Evolutionary conservation across 2,888 invertebrate species (phyloP).

Genomic region (Mesorhabditis belari): DNA sequence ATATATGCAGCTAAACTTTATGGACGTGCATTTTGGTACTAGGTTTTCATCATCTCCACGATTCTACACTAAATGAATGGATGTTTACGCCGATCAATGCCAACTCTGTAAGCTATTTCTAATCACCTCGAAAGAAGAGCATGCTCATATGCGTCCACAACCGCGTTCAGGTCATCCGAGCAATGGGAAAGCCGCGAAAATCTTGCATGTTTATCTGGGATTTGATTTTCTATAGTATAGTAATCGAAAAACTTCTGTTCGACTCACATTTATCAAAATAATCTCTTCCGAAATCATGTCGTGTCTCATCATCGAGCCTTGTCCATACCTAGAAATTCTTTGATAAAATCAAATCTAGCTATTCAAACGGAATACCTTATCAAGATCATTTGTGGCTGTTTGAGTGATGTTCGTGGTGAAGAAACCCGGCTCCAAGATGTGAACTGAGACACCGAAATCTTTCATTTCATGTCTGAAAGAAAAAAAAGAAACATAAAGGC

Average conservation of each 20-base stretch:
- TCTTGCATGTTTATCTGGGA: constrained; percentile 24
- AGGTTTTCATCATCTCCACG: no score
- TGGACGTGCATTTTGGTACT: no score
- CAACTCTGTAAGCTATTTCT: no score
- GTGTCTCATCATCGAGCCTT: constrained; percentile 15
- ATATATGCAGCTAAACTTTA: no score
- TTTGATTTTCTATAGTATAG: no score
- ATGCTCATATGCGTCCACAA: constrained; percentile 29
- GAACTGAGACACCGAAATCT: constrained; percentile 36
- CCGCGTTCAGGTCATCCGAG: constrained; percentile 21
- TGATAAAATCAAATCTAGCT: background rate
- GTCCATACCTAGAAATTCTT: constrained; percentile 15
- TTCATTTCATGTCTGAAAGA: constrained; percentile 36
- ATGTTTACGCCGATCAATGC: no score
- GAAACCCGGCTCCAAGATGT: constrained; percentile 46
- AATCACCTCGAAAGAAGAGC: constrained; percentile 21
- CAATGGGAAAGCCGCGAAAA: constrained; percentile 30
- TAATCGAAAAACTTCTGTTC: background rate
- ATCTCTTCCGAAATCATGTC: constrained; percentile 22
- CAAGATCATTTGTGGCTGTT: constrained; percentile 29
- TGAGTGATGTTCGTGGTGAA: constrained; percentile 41
- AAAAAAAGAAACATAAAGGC: no score
- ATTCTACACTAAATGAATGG: no score
- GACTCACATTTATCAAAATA: constrained; percentile 25
- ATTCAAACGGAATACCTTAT: constrained; percentile 9